These are phyloP conservation scores for Mythimna vitellina DNA, from an alignment of 2,888 invertebrate species.

Conservation along the genomic window DNA sequence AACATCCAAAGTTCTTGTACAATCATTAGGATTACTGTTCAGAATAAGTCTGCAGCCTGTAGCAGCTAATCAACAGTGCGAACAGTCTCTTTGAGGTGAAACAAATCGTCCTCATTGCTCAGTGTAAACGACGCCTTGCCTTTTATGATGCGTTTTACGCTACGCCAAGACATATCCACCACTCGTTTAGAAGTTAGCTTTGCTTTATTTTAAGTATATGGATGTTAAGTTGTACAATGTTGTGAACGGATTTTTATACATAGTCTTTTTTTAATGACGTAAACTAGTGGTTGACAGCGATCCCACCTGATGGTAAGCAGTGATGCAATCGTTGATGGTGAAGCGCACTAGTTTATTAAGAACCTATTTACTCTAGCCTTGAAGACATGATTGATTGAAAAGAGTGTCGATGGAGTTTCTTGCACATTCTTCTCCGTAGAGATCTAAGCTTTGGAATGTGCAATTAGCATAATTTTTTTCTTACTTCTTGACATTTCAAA, in stretches of 20 bases:
- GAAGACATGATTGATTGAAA: too few species aligned
- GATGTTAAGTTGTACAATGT: conserved; percentile 66
- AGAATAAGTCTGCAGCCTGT: conserved; percentile 32
- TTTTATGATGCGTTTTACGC: conserved; percentile 81
- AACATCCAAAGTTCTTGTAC: conserved; percentile 13
- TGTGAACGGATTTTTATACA: conserved; percentile 6
- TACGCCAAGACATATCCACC: conserved; percentile 69
- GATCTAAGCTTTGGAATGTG: too few species aligned
- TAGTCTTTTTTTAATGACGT: background rate
- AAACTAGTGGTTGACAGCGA: too few species aligned
- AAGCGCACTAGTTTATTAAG: too few species aligned
- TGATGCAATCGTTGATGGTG: too few species aligned
- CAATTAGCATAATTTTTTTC: too few species aligned
- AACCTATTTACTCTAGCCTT: too few species aligned
- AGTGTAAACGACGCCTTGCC: conserved; percentile 71
- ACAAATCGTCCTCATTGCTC: conserved; percentile 81
- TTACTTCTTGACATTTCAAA: too few species aligned
- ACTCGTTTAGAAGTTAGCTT: conserved; percentile 70
- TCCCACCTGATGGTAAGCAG: too few species aligned
- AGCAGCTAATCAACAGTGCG: conserved; percentile 78
- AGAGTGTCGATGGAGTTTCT: too few species aligned
- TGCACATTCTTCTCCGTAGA: too few species aligned
- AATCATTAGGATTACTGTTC: conserved; percentile 2
- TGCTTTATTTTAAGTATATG: conserved; percentile 46
- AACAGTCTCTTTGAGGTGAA: conserved; percentile 69